Evolutionary conservation across 2,888 invertebrate species (phyloP).

Genomic region (Tyria jacobaeae): DNA sequence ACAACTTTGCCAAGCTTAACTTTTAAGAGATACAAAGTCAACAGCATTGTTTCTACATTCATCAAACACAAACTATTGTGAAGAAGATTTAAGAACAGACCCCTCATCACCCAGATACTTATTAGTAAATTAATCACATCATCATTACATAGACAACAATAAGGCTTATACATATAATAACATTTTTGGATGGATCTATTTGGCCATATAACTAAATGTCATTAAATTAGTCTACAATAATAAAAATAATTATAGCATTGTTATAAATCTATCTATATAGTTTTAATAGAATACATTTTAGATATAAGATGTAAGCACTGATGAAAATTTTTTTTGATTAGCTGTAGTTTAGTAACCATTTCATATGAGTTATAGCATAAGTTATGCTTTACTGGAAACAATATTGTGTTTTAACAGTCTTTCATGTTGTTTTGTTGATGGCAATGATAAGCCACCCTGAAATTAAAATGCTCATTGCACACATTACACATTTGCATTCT

Average conservation of each 20-base stretch:
- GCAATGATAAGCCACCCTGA: too few species aligned
- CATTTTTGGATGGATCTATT: conserved; percentile 26
- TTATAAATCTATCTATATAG: conserved; percentile 34
- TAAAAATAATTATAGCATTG: conserved; percentile 27
- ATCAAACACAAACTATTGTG: too few species aligned
- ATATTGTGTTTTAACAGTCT: too few species aligned
- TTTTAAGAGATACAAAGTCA: too few species aligned
- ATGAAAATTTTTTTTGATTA: conserved; percentile 25
- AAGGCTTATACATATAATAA: conserved; percentile 8
- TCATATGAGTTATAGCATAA: too few species aligned
- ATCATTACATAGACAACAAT: background rate
- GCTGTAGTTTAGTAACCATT: background rate
- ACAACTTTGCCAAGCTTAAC: too few species aligned
- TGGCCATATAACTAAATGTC: conserved; percentile 35
- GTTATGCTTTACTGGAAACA: too few species aligned
- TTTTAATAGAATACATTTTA: conserved; percentile 37
- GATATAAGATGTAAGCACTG: conserved; percentile 19
- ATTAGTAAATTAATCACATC: background rate
- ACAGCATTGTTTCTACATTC: too few species aligned
- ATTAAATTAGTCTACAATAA: conserved; percentile 31
- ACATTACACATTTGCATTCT: too few species aligned
- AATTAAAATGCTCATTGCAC: too few species aligned
- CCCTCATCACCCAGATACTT: background rate
- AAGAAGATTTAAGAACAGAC: background rate
- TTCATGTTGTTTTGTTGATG: too few species aligned